phyloP scores from a whole-genome alignment of 2,888 invertebrate genomes.

The Lepas anatifera region DNA sequence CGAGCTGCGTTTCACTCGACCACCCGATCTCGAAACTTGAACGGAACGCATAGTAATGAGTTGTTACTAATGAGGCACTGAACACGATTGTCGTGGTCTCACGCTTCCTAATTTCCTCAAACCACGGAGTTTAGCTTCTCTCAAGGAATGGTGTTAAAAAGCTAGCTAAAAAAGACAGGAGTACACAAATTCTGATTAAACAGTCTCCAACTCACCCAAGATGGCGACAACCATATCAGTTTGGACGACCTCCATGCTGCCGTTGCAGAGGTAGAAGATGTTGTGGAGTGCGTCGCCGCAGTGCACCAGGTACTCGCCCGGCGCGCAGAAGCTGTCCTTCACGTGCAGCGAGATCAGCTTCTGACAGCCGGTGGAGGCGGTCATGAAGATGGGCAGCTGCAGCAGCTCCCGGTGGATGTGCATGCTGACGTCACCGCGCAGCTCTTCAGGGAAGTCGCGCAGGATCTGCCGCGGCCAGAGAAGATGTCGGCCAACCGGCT shows the following conservation, averaged over 20 bases:
- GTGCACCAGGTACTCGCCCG: constrained; percentile 87
- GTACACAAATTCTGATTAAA: no score
- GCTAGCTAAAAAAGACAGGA: no score
- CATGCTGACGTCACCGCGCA: constrained; percentile 89
- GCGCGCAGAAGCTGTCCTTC: constrained; percentile 88
- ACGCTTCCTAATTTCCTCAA: no score
- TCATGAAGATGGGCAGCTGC: constrained; percentile 85
- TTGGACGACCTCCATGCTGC: constrained; percentile 94
- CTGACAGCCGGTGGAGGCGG: constrained; percentile 86
- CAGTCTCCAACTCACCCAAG: constrained; percentile 54
- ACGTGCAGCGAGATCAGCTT: constrained; percentile 86
- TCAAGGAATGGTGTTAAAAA: no score
- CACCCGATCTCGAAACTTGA: no score
- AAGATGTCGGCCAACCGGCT: no score
- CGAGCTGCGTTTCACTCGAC: no score
- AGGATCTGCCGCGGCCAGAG: constrained; percentile 53
- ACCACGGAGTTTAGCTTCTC: no score
- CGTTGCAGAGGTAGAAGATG: constrained; percentile 91
- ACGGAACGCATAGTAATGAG: no score
- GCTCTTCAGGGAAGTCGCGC: constrained; percentile 90
- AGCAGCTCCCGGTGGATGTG: constrained; percentile 90
- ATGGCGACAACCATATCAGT: constrained; percentile 95
- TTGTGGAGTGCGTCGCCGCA: constrained; percentile 87
- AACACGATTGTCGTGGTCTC: no score
- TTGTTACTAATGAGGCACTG: no score